A percentile compares a stretch with the other conserved stretches of the same genome.
Conservation (phyloP, 2,888 invertebrate genomes). For the Eristalis intricaria region DNA sequence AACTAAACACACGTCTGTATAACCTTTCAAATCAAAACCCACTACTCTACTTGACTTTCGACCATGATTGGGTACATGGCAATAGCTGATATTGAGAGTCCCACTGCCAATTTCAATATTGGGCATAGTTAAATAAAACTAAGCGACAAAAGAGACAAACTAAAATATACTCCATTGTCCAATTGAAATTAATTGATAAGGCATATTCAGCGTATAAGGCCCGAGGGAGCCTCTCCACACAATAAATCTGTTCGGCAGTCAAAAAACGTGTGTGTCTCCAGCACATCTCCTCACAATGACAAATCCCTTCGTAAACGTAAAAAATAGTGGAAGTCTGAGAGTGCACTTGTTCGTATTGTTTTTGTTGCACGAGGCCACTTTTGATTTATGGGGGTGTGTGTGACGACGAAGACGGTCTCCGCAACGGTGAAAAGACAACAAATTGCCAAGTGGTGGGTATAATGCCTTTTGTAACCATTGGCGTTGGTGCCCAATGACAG, state of each 20-base stretch:
- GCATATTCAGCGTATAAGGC: constrained; percentile 48
- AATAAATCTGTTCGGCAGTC: constrained; percentile 66
- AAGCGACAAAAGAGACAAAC: constrained; percentile 4
- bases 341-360: constrained; percentile 26
- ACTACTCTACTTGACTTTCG: constrained; percentile 46
- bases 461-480: constrained; percentile 54
- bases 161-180: constrained; percentile 38
- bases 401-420: constrained; percentile 16
- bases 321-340: constrained; percentile 9
- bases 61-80: background rate
- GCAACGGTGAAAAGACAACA: constrained; percentile 63
- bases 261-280: constrained; percentile 50
- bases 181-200: constrained; percentile 67
- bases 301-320: constrained; percentile 7
- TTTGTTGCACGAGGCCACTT: constrained; percentile 40
- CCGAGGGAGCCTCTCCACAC: constrained; percentile 49
- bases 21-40: constrained; percentile 42
- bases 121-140: constrained; percentile 44
- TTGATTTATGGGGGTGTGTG: constrained; percentile 65
- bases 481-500: constrained; percentile 20
- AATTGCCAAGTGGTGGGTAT: constrained; percentile 62
- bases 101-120: constrained; percentile 51
- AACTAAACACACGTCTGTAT: constrained; percentile 38
- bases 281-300: constrained; percentile 44
- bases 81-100: background rate